Percentiles rank a stretch among this genome's conserved stretches.
These are phyloP conservation scores for Orchesella cincta DNA, from an alignment of 1,140 invertebrate species.

Conservation along the genomic window DNA sequence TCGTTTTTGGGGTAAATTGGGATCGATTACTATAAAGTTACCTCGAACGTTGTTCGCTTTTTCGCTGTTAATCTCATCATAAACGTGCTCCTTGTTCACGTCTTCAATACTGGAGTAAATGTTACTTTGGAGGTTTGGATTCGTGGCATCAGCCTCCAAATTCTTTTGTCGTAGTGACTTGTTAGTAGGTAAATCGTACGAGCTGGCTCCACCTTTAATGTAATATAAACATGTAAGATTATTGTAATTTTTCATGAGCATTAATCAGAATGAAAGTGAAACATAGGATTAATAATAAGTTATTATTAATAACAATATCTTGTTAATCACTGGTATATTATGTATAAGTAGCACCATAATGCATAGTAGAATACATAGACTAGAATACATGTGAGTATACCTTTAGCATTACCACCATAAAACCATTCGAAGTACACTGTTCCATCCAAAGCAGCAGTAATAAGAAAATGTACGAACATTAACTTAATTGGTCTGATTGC, in stretches of 20 bases:
- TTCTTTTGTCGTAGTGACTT: slow-evolving; percentile 67
- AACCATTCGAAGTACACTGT: slow-evolving; percentile 46
- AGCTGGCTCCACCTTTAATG: slow-evolving; percentile 41
- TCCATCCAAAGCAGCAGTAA: slow-evolving; percentile 16
- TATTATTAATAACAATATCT: neutral
- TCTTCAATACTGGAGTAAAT: slow-evolving; percentile 79
- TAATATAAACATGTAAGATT: slow-evolving; percentile 36
- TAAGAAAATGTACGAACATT: too few species aligned
- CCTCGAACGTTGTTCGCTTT: slow-evolving; percentile 51
- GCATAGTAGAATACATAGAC: too few species aligned
- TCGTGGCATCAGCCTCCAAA: slow-evolving; percentile 76
- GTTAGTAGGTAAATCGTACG: slow-evolving; percentile 61
- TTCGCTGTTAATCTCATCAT: slow-evolving; percentile 83
- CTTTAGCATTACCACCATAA: slow-evolving; percentile 44
- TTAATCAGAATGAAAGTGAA: too few species aligned
- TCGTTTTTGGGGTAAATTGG: slow-evolving; percentile 1
- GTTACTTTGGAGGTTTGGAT: slow-evolving; percentile 68
- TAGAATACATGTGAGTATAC: slow-evolving; percentile 26
- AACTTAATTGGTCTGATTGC: too few species aligned
- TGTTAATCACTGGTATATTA: too few species aligned
- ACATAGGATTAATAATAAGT: neutral
- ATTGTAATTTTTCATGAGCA: too few species aligned
- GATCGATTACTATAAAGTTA: slow-evolving; percentile 36
- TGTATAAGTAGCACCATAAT: too few species aligned
- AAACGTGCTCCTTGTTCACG: slow-evolving; percentile 73